phyloP scores from a whole-genome alignment of 2,797 vertebrate species.

The Delichon dasypus region DNA sequence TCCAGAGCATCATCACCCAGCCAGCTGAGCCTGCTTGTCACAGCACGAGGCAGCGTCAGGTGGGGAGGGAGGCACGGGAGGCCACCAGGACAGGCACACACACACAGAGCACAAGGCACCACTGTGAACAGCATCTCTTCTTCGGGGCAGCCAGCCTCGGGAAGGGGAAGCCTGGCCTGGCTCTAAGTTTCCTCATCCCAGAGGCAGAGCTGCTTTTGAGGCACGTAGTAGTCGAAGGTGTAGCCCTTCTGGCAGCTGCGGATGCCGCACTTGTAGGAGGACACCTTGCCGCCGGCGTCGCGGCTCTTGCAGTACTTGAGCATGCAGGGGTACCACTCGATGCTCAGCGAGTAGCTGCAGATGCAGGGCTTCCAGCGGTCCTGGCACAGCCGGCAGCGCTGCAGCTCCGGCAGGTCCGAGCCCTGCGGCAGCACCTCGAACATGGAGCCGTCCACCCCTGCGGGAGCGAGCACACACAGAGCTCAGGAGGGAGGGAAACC shows the following conservation, averaged over 20 bases:
- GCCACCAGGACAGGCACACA: background rate
- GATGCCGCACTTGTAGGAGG: conserved; percentile 95
- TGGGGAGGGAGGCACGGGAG: background rate
- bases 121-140: background rate
- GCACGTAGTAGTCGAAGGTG: conserved; percentile 89
- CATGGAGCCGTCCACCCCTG: conserved; percentile 89
- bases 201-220: conserved; percentile 91
- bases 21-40: background rate
- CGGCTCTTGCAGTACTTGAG: conserved; percentile 93
- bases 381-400: conserved; percentile 78
- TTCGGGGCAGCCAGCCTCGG: background rate
- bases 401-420: conserved; percentile 74
- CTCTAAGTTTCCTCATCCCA: conserved; percentile 93
- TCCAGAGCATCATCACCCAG: background rate
- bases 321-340: conserved; percentile 97
- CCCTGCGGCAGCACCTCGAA: conserved; percentile 87
- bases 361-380: conserved; percentile 89
- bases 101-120: background rate
- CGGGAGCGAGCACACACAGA: accelerated
- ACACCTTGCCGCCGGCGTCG: conserved; percentile 79
- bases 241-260: conserved; percentile 97
- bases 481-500: accelerated
- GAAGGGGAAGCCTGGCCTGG: background rate
- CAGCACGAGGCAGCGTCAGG: background rate
- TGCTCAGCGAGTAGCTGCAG: conserved; percentile 88